Conservation (phyloP, 2,888 invertebrate genomes). For the Allacma fusca region DNA sequence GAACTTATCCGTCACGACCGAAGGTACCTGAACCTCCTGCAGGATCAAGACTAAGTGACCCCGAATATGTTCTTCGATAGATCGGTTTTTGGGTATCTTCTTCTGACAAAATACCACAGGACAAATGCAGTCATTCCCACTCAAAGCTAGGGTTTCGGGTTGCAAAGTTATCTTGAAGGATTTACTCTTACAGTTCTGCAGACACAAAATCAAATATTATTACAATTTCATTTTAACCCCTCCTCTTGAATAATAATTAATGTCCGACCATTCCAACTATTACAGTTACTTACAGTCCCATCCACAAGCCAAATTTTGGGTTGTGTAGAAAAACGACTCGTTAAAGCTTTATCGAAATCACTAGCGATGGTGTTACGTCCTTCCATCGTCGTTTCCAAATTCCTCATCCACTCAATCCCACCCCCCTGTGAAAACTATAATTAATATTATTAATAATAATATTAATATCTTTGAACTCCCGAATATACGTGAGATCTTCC, state of each 20-base stretch:
- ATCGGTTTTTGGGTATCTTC: slow-evolving; percentile 52
- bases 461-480: no score
- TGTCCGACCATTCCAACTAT: not conserved
- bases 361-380: no score
- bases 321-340: not conserved
- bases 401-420: no score
- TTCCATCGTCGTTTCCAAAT: no score
- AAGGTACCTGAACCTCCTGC: slow-evolving; percentile 20
- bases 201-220: slow-evolving; percentile 5
- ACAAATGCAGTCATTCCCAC: slow-evolving; percentile 40
- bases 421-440: no score
- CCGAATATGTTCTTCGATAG: slow-evolving; percentile 54
- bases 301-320: slow-evolving; percentile 4
- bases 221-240: not conserved
- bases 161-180: slow-evolving; percentile 26
- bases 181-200: slow-evolving; percentile 18
- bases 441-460: no score
- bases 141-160: not conserved
- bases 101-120: slow-evolving; percentile 55
- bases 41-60: slow-evolving; percentile 48
- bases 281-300: not conserved
- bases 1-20: slow-evolving; percentile 33
- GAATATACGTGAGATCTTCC: no score
- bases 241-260: not conserved
- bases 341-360: no score